Conservation (phyloP, 30 jellyfish, hydroid and myxozoan species). For the Hydra vulgaris region DNA sequence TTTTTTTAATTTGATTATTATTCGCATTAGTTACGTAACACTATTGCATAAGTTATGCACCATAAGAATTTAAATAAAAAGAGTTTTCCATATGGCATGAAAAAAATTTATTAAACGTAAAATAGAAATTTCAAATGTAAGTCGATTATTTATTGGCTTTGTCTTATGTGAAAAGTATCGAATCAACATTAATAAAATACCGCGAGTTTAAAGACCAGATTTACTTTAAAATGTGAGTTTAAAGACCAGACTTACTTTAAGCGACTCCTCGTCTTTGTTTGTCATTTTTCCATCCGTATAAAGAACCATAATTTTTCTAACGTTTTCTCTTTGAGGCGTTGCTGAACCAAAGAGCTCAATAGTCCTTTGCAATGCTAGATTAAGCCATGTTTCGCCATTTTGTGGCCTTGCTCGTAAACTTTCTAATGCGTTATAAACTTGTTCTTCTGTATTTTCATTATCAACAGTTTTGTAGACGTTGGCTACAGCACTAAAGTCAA, state of each 20-base stretch:
- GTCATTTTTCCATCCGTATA: constrained; percentile 78
- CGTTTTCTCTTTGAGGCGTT: constrained; percentile 37
- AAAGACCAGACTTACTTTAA: constrained; percentile 1
- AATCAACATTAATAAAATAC: no score
- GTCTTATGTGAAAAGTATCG: no score
- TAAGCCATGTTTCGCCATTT: constrained; percentile 87
- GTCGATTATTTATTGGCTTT: no score
- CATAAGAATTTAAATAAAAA: no score
- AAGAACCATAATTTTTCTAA: constrained; percentile 51
- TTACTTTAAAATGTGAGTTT: no score
- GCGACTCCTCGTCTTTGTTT: constrained; percentile 37
- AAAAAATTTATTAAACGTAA: no score
- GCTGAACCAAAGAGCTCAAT: constrained; percentile 49
- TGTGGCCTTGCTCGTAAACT: constrained; percentile 64
- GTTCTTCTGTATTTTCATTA: constrained; percentile 47
- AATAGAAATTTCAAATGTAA: no score
- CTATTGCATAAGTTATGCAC: no score
- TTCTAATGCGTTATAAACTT: constrained; percentile 51
- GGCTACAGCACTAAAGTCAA: constrained; percentile 86
- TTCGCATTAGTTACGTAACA: no score
- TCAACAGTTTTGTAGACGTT: constrained; percentile 57
- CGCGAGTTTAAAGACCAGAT: no score
- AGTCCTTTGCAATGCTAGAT: constrained; percentile 58
- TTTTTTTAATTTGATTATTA: no score
- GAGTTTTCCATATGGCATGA: no score